Evolutionary conservation across 2,797 vertebrate species (phyloP).

Genomic region (Sciurus carolinensis): DNA sequence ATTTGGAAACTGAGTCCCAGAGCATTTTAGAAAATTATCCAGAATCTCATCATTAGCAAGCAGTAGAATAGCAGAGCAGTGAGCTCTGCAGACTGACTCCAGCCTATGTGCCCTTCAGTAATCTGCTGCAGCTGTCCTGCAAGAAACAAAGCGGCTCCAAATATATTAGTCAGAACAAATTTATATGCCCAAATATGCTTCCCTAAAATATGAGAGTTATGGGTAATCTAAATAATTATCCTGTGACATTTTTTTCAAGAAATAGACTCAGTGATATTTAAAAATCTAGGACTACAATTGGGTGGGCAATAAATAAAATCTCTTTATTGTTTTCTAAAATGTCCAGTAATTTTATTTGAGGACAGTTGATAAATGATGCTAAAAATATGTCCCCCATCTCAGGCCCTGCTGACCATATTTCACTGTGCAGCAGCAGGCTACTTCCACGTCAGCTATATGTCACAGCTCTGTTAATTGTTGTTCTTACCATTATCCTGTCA

Average conservation of each 20-base stretch:
- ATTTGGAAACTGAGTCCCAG: neutral
- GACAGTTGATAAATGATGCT: neutral
- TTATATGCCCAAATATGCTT: neutral
- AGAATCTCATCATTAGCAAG: neutral
- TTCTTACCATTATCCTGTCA: constrained; percentile 77
- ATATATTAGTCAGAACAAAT: neutral
- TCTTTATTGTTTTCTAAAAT: constrained; percentile 74
- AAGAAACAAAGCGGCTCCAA: neutral
- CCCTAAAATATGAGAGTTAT: constrained; percentile 33
- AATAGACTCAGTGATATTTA: neutral
- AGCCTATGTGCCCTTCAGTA: neutral
- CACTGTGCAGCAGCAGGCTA: neutral
- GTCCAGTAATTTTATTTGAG: constrained; percentile 56
- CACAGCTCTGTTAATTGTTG: constrained; percentile 68
- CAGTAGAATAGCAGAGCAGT: neutral
- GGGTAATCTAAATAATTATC: constrained; percentile 28
- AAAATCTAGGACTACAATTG: constrained; percentile 27
- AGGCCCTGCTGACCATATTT: constrained; percentile 60
- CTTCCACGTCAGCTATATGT: constrained; percentile 71
- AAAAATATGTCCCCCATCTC: constrained; percentile 63
- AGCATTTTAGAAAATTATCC: neutral
- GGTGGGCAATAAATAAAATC: constrained; percentile 49
- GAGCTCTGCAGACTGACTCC: neutral
- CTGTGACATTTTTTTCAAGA: neutral
- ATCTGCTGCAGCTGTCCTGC: neutral